Conservation (phyloP, 2,888 invertebrate genomes). For the Drosophila limbata region DNA sequence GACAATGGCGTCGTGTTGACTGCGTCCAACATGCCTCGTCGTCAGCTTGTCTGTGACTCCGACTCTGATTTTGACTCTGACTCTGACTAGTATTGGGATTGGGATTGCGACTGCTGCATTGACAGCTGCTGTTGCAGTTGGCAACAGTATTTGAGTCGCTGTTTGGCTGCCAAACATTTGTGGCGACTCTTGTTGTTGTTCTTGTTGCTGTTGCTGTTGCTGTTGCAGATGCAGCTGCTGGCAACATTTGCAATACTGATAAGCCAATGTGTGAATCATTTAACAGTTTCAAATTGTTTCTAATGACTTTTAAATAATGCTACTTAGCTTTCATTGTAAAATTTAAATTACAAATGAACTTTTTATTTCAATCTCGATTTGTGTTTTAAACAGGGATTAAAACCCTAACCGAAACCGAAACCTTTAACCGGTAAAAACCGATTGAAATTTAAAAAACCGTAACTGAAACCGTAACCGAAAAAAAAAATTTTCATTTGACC, state of each 20-base stretch:
- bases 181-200: not conserved
- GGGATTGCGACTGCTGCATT: constrained; percentile 18
- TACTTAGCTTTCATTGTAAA: not conserved
- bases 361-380: not conserved
- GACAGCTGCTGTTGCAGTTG: constrained; percentile 50
- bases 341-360: not conserved
- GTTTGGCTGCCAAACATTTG: constrained; percentile 26
- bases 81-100: not conserved
- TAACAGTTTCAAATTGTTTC: not conserved
- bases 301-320: not conserved
- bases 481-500: no score
- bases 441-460: no score
- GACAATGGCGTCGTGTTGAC: constrained; percentile 45
- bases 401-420: no score
- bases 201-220: not conserved
- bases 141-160: constrained; percentile 24
- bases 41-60: constrained; percentile 60
- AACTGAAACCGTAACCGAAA: no score
- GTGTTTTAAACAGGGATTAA: not conserved
- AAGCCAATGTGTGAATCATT: constrained; percentile 17
- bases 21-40: constrained; percentile 34
- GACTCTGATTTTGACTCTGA: not conserved
- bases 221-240: not conserved
- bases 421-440: no score
- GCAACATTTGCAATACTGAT: constrained; percentile 33